Evolutionary conservation across 2,113 vertebrate species (phyloP).

Genomic region (Larimichthys crocea): DNA sequence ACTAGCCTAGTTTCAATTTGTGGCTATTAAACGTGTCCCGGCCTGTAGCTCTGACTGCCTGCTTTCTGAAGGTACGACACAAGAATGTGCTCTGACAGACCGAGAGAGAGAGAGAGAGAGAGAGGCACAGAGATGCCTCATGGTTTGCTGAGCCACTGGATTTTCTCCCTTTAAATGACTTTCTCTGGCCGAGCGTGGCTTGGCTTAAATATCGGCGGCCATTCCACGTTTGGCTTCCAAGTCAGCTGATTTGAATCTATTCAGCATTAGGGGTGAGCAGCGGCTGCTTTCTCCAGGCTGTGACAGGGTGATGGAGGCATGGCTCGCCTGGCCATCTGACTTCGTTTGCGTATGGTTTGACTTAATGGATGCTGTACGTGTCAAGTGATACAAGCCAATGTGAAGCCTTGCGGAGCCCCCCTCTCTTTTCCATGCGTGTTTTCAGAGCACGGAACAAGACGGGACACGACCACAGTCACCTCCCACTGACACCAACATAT

Average conservation of each 20-base stretch:
- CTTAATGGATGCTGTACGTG: constrained; percentile 16
- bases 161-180: constrained; percentile 38
- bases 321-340: background rate
- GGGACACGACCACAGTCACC: constrained; percentile 55
- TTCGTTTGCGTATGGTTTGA: constrained; percentile 52
- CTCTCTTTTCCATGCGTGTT: constrained; percentile 36
- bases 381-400: constrained; percentile 13
- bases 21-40: constrained; percentile 68
- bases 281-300: constrained; percentile 3
- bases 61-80: constrained; percentile 64
- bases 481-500: constrained; percentile 36
- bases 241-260: constrained; percentile 62
- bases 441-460: constrained; percentile 57
- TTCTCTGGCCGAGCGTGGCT: constrained; percentile 20
- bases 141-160: constrained; percentile 31
- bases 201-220: constrained; percentile 12
- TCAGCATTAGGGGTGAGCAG: constrained; percentile 10
- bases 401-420: constrained; percentile 35
- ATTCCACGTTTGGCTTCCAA: constrained; percentile 15
- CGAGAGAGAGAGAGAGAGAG: constrained; percentile 8
- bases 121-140: constrained; percentile 17
- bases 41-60: constrained; percentile 68
- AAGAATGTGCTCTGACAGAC: constrained; percentile 61
- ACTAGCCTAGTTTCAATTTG: constrained; percentile 71
- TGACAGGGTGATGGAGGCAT: background rate